A percentile compares a stretch with the other conserved stretches of the same genome.
Conservation (phyloP, 2,113 vertebrate genomes). For the Oncorhynchus keta region DNA sequence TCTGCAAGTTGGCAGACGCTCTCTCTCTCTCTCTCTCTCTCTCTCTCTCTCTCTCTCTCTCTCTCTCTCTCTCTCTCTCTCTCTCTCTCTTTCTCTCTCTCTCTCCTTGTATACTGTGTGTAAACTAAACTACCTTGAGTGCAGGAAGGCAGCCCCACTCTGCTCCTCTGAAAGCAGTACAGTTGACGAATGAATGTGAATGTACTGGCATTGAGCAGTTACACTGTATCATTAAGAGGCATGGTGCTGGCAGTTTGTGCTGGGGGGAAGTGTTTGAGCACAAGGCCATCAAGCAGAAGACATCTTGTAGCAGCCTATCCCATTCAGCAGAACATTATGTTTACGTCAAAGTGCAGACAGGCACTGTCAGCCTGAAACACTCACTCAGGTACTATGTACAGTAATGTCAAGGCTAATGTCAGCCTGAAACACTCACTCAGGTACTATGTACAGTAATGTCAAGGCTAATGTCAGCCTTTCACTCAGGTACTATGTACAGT, state of each 20-base stretch:
- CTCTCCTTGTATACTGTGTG: neutral
- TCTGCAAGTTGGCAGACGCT: neutral
- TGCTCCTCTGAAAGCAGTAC: neutral
- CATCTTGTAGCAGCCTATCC: conserved; percentile 8
- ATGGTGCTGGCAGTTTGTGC: neutral
- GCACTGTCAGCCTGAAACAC: conserved; percentile 19
- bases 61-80: neutral
- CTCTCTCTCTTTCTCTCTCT: too few relatives aligned
- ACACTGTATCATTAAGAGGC: conserved; percentile 14
- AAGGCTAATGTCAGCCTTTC: too few relatives aligned
- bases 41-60: too few relatives aligned
- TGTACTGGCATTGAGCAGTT: conserved; percentile 5
- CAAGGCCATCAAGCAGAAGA: conserved; percentile 28
- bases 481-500: neutral
- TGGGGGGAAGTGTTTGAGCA: conserved; percentile 18
- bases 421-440: neutral
- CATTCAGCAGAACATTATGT: conserved; percentile 17
- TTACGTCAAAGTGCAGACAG: conserved; percentile 39
- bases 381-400: neutral
- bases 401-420: too few relatives aligned
- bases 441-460: neutral
- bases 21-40: too few relatives aligned
- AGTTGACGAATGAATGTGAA: conserved; percentile 3
- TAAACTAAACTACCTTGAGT: neutral
- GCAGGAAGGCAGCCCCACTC: neutral